Percentiles rank a stretch among this genome's conserved stretches.
Evolutionary conservation across 2,888 invertebrate species (phyloP).

Genomic region (Brachyopa scutellaris): DNA sequence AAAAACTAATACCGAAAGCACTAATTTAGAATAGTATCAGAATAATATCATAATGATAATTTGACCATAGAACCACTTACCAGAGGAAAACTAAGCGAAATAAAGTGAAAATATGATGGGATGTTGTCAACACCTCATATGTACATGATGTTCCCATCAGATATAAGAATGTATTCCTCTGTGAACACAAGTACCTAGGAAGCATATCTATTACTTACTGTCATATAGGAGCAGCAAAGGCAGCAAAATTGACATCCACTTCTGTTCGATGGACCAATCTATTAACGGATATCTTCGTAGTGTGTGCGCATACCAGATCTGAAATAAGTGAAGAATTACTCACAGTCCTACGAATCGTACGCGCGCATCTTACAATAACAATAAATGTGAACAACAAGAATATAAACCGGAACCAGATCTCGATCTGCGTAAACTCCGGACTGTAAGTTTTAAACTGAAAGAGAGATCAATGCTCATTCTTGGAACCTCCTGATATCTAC

Average conservation of each 20-base stretch:
- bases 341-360: background rate
- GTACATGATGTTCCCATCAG: too few species aligned
- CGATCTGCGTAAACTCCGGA: conserved; percentile 97
- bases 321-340: conserved; percentile 74
- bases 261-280: conserved; percentile 99
- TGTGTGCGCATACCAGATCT: conserved; percentile 97
- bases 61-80: too few species aligned
- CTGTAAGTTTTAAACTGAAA: conserved; percentile 97
- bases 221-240: conserved; percentile 95
- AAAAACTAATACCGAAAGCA: too few species aligned
- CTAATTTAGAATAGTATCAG: too few species aligned
- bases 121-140: too few species aligned
- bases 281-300: conserved; percentile 92
- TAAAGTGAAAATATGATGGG: too few species aligned
- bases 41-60: too few species aligned
- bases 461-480: background rate
- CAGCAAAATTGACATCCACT: conserved; percentile 95
- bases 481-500: background rate
- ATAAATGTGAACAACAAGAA: conserved; percentile 94
- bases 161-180: too few species aligned
- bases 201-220: conserved; percentile 88
- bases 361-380: conserved; percentile 90
- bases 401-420: conserved; percentile 98
- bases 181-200: too few species aligned
- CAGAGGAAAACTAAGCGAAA: too few species aligned